Evolutionary conservation across 2,888 invertebrate species (phyloP).

Genomic region (Phytoseiulus persimilis): DNA sequence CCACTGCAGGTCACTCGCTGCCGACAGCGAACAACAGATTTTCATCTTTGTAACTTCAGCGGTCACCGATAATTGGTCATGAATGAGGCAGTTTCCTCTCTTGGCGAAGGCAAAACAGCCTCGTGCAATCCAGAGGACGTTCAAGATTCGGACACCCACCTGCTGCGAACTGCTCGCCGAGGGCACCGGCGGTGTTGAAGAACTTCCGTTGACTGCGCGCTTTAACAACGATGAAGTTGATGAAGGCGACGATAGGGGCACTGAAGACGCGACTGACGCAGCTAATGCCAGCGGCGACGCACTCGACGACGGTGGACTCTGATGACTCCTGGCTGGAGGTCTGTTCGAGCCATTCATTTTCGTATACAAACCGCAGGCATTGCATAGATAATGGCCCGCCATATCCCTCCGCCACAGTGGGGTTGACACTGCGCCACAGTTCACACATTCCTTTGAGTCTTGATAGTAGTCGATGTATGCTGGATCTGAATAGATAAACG

Average conservation of each 20-base stretch:
- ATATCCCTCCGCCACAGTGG: constrained; percentile 94
- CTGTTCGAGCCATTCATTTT: constrained; percentile 98
- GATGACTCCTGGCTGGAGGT: constrained; percentile 54
- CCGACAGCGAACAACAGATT: neutral
- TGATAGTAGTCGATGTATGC: constrained; percentile 34
- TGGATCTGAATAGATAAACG: neutral
- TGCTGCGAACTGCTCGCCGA: constrained; percentile 30
- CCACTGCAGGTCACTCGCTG: neutral
- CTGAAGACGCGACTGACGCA: constrained; percentile 25
- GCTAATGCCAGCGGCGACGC: constrained; percentile 25
- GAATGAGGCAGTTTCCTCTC: neutral
- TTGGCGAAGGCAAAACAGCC: too few species aligned
- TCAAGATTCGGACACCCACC: neutral
- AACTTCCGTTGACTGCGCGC: constrained; percentile 9
- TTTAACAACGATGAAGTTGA: neutral
- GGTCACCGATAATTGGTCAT: neutral
- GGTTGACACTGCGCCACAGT: constrained; percentile 92
- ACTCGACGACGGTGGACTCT: constrained; percentile 13
- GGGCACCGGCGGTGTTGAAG: constrained; percentile 12
- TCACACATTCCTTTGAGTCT: constrained; percentile 93
- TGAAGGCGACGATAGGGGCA: constrained; percentile 15
- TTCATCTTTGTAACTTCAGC: neutral
- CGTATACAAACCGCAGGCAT: constrained; percentile 96
- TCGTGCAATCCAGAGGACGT: neutral
- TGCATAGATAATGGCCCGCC: constrained; percentile 94